Evolutionary conservation across 2,113 vertebrate genomes (phyloP), one percentile per base, ranked within the genome.

Genomic region (Sisor rabdophorus): DNA sequence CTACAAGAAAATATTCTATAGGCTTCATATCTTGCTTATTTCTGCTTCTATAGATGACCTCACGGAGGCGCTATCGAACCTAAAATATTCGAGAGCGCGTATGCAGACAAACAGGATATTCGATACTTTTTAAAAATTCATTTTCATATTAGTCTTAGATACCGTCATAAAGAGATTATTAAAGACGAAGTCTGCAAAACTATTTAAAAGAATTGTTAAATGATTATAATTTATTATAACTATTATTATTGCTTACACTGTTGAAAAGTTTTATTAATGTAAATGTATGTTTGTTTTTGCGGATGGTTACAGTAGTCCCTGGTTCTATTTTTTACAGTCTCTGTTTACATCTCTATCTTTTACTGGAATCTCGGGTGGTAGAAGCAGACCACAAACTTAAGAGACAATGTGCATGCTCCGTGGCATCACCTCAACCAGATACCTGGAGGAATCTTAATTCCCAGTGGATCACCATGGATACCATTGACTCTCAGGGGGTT

Each of bases 371-470:
- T 50, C 13, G 48, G 40, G 9, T 24, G n/a, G 12, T 47, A 65
- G 22, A 16, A 24, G 36, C 7, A 52, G 65, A n/a, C 50, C 40
- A 20, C 17, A 30, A 54, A 52, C 53, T n/a, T 16, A 17, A 24
- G 40, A 48, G 12, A 44, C 32, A 65, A 65, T 65, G 22, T 68
- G 44, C 64, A 68, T 68, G 40, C 74, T 73, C 68, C 20, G 64
- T 20, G 19, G 76, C 16, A 69, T 78, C 68, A 71, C 69, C 81
- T 73, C 40, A 28, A 44, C 40, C 8, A 20, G 76, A 48, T 79
- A 87, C 85, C 83, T 88, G 78, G 77, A 87, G 85, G 83, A 87
- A 86, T 87, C 82, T 81, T 72, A 63, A 80, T 60, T 79, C 82
- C 78, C 79, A 61, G 19, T 26, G 71, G 72, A 80, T 86, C 76